These are phyloP conservation scores for Lepidocyrtoides sp. DNA, from an alignment of 2,888 invertebrate species.

Conservation along the genomic window DNA sequence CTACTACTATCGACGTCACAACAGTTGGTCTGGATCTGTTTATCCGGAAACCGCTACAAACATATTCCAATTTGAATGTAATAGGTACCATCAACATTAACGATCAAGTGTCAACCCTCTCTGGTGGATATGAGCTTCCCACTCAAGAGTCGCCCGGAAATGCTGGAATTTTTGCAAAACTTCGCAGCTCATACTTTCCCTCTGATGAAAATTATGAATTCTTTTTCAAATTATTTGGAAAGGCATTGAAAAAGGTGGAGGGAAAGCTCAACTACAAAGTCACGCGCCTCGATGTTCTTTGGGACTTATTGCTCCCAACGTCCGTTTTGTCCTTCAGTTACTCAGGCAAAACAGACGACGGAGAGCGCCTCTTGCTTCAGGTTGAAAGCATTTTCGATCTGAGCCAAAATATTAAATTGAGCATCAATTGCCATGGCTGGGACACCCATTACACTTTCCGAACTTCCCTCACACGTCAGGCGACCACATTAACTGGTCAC, in stretches of 20 bases:
- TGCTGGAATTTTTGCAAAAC: slow-evolving; percentile 67
- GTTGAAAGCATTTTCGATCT: slow-evolving; percentile 60
- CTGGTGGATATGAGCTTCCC: slow-evolving; percentile 82
- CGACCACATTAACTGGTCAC: slow-evolving; percentile 23
- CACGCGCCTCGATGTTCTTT: slow-evolving; percentile 58
- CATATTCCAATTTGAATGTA: slow-evolving; percentile 50
- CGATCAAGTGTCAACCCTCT: slow-evolving; percentile 72
- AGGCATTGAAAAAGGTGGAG: slow-evolving; percentile 70
- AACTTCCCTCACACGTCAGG: slow-evolving; percentile 35
- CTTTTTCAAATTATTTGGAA: slow-evolving; percentile 57
- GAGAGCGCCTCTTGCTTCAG: slow-evolving; percentile 56
- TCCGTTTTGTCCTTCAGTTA: slow-evolving; percentile 63
- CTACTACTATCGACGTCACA: slow-evolving; percentile 26
- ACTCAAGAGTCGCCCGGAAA: not conserved
- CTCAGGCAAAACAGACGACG: slow-evolving; percentile 55
- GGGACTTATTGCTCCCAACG: slow-evolving; percentile 65
- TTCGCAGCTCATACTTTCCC: slow-evolving; percentile 71
- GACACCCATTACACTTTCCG: slow-evolving; percentile 69
- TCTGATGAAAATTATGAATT: slow-evolving; percentile 70
- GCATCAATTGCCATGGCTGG: slow-evolving; percentile 64
- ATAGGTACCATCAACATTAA: slow-evolving; percentile 64
- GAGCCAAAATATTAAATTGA: slow-evolving; percentile 43
- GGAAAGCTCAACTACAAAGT: slow-evolving; percentile 71
- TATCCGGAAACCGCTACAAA: slow-evolving; percentile 75
- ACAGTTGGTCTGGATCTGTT: slow-evolving; percentile 76